A percentile compares a stretch with the other conserved stretches of the same genome.
Evolutionary conservation across 2,797 vertebrate genomes (phyloP).

Genomic region (Spizella passerina): DNA sequence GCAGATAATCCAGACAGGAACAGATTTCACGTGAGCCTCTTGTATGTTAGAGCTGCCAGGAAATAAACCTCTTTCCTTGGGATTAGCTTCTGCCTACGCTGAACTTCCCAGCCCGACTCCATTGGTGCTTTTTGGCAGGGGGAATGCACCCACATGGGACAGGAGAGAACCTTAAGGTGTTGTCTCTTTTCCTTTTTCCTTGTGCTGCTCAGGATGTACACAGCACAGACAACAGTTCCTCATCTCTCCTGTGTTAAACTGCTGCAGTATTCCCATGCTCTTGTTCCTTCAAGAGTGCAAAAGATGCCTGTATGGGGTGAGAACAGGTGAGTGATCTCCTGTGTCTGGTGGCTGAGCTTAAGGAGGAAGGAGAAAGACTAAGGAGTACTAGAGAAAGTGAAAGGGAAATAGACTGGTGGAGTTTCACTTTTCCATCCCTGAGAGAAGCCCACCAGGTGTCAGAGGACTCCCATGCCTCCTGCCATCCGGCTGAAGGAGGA

Average conservation of each 20-base stretch:
- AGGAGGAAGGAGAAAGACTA: no score
- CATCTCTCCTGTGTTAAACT: neutral
- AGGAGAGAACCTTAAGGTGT: neutral
- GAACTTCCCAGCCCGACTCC: rapidly evolving
- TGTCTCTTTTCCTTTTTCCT: neutral
- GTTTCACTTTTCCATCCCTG: no score
- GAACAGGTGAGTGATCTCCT: no score
- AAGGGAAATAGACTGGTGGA: no score
- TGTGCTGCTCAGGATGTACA: neutral
- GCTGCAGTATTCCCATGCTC: neutral
- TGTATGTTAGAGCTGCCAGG: neutral
- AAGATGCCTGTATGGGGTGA: no score
- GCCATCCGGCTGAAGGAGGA: no score
- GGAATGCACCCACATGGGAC: rapidly evolving
- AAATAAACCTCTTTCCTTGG: neutral
- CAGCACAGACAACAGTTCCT: neutral
- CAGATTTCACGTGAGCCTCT: neutral
- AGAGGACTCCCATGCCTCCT: no score
- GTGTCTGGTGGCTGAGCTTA: no score
- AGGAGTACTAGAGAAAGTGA: no score
- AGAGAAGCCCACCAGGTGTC: no score
- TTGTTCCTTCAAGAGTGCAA: neutral
- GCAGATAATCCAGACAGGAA: constrained; percentile 6
- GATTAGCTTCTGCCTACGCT: neutral
- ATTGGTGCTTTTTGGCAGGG: neutral